Base-by-base conservation (phyloP, 2,888 invertebrate species). In the Polyommatus icarus region DNA sequence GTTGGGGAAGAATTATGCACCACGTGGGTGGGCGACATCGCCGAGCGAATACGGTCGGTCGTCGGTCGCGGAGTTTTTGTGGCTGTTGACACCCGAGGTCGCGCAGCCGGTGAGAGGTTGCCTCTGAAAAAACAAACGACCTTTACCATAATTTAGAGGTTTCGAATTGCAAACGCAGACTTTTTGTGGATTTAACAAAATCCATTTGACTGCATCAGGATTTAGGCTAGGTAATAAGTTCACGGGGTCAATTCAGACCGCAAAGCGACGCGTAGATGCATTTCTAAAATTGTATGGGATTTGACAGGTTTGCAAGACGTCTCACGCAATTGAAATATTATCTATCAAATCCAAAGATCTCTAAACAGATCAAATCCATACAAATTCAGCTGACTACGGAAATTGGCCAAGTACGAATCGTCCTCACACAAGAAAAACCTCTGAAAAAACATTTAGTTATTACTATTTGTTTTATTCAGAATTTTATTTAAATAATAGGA, bases 1-100 rank as follows among this genome's bases (percentile, higher is more conserved):
- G 91, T 92, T 93, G 90, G 88, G 90, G 91, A 91, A 93, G 93
- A 94, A 91, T 87, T 93, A 94, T 91, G 89, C 86, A 88, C 92
- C 91, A 90, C 91, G 93, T 93, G 94, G 93, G 94, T 93, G 94
- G 94, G 85, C 93, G 85, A 84, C 83, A 86, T 91, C 88, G 89
- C n/a, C 29, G 86, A 90, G 90, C 86, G 86, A 89, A 91, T 88
- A 87, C 85, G 84, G 86, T 90, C 88, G 87, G 86, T 90, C 88
- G 87, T 24, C 61, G 24, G 67, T 67, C 32, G 88, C 86, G 82
- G 84, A 90, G 93, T 93, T 93, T 93, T 92, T 90, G 85, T 85
- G 86, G 88, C 87, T 83, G 89, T 89, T 87, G 89, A 87, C 90
- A 88, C 85, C 85, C 86, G 84, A 87, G 87, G 83, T 85, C 83